A percentile compares a stretch with the other conserved stretches of the same genome.
Conservation (phyloP, 2,113 vertebrate genomes). For the Eubucco bourcierii region DNA sequence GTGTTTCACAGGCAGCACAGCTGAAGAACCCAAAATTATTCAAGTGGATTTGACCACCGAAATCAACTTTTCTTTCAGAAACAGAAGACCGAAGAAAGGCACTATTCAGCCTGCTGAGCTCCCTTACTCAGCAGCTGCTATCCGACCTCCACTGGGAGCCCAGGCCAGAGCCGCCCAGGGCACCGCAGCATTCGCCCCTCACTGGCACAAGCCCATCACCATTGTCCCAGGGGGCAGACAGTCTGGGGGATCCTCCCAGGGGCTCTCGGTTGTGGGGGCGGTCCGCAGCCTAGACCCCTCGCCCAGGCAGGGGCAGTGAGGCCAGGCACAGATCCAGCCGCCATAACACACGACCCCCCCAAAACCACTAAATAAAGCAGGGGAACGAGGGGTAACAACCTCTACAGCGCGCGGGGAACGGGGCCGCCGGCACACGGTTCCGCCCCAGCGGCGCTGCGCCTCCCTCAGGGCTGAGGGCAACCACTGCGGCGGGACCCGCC, state of each 20-base stretch:
- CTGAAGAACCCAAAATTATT: neutral
- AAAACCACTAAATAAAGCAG: too few relatives aligned
- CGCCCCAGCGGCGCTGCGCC: neutral
- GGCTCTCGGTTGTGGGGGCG: too few relatives aligned
- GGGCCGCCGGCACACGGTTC: too few relatives aligned
- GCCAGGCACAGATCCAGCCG: too few relatives aligned
- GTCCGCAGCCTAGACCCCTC: too few relatives aligned
- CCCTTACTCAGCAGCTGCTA: too few relatives aligned
- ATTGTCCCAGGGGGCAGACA: too few relatives aligned
- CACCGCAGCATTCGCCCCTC: too few relatives aligned
- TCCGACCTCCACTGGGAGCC: neutral
- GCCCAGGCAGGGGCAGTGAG: too few relatives aligned
- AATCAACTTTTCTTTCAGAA: neutral
- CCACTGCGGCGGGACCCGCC: fast-evolving
- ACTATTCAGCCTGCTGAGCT: fast-evolving
- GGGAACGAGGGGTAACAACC: neutral
- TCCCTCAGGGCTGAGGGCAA: neutral
- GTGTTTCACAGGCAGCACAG: neutral
- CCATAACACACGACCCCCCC: neutral
- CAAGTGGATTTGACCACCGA: fast-evolving
- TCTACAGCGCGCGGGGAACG: fast-evolving
- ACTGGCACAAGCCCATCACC: neutral
- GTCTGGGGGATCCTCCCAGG: too few relatives aligned
- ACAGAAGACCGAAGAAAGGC: fast-evolving
- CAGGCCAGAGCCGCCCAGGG: neutral